Conservation (phyloP, 2,888 invertebrate species). For the Plusia festucae region DNA sequence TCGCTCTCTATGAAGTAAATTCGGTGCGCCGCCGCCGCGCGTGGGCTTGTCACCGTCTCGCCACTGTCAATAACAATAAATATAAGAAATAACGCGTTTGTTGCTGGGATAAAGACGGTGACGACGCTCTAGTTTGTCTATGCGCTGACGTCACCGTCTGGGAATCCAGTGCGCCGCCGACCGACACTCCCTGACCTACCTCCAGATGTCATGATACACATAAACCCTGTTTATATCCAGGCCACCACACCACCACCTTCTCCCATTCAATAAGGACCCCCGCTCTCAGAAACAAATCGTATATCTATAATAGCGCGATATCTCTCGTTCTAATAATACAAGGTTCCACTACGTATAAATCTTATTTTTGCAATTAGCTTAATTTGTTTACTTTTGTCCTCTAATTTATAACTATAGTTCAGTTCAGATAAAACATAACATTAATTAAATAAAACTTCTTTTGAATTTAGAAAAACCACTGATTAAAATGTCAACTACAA, state of each 20-base stretch:
- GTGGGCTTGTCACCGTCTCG: conserved; percentile 88
- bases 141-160: conserved; percentile 86
- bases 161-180: conserved; percentile 82
- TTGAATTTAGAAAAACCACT: background rate
- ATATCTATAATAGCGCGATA: background rate
- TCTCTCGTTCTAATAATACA: too few species aligned
- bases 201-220: conserved; percentile 72
- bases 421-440: background rate
- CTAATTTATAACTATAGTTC: background rate
- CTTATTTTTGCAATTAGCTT: background rate
- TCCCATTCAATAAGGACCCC: conserved; percentile 18
- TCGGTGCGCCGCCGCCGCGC: conserved; percentile 71
- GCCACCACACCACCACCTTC: conserved; percentile 16
- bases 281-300: background rate
- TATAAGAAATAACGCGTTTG: conserved; percentile 85
- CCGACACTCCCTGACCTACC: conserved; percentile 86
- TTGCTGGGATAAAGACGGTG: conserved; percentile 83
- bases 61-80: conserved; percentile 87
- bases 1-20: conserved; percentile 73
- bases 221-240: conserved; percentile 54
- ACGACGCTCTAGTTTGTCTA: conserved; percentile 87
- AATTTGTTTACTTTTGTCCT: background rate
- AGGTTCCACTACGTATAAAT: background rate
- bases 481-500: conserved; percentile 10
- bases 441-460: background rate